Conservation (phyloP, 2,888 invertebrate species). For the Gari tellinella region DNA sequence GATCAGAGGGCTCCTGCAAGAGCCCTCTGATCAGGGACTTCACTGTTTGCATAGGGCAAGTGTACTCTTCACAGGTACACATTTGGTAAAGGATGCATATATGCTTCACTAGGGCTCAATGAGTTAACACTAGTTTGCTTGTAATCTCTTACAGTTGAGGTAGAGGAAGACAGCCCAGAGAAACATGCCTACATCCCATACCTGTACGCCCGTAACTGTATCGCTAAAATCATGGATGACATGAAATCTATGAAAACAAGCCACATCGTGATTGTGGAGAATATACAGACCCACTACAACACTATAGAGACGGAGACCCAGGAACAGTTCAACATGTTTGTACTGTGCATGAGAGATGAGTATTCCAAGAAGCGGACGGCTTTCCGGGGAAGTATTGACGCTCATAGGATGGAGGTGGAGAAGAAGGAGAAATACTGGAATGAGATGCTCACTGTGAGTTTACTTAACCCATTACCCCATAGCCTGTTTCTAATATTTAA, state of each 20-base stretch:
- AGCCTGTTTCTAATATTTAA: too few species aligned
- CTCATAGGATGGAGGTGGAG: constrained; percentile 73
- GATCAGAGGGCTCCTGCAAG: too few species aligned
- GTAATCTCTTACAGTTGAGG: constrained; percentile 30
- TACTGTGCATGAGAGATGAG: constrained; percentile 75
- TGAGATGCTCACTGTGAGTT: constrained; percentile 74
- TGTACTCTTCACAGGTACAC: too few species aligned
- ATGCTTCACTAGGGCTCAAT: too few species aligned
- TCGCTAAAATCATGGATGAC: constrained; percentile 79
- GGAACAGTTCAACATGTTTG: constrained; percentile 82
- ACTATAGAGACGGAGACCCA: constrained; percentile 81
- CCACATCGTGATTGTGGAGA: constrained; percentile 78
- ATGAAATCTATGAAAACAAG: constrained; percentile 81
- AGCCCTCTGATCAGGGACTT: too few species aligned
- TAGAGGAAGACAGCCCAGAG: constrained; percentile 60
- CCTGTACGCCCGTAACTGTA: constrained; percentile 75
- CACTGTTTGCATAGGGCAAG: too few species aligned
- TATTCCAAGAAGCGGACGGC: constrained; percentile 76
- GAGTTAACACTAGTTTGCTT: too few species aligned
- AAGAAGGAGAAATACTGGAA: constrained; percentile 81
- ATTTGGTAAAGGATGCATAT: too few species aligned
- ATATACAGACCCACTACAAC: constrained; percentile 79
- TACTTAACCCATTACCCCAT: too few species aligned
- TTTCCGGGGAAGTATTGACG: constrained; percentile 80
- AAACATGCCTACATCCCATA: constrained; percentile 83